Evolutionary conservation across 2,888 invertebrate species (phyloP).

Genomic region (Protodeltote pygarga): DNA sequence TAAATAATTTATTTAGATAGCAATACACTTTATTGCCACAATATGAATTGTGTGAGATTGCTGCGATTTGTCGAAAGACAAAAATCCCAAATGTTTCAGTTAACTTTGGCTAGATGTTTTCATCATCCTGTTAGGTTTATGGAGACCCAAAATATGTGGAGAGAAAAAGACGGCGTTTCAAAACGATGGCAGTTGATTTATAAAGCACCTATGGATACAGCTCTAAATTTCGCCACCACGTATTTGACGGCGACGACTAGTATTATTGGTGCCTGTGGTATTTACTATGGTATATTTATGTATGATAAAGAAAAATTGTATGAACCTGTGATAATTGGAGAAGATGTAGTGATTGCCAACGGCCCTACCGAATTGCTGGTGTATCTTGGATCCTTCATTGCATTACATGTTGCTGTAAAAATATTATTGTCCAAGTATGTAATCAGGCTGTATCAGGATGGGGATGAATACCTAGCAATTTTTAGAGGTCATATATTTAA

Average conservation of each 20-base stretch:
- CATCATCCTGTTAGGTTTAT: slow-evolving; percentile 70
- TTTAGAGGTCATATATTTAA: slow-evolving; percentile 72
- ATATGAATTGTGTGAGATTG: slow-evolving; percentile 67
- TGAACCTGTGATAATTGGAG: slow-evolving; percentile 68
- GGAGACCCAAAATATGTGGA: slow-evolving; percentile 72
- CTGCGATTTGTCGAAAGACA: slow-evolving; percentile 52
- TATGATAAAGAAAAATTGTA: slow-evolving; percentile 65
- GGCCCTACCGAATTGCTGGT: slow-evolving; percentile 69
- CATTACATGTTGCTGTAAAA: slow-evolving; percentile 71
- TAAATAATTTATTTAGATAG: not conserved
- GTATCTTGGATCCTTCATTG: slow-evolving; percentile 71
- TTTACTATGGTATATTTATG: slow-evolving; percentile 70
- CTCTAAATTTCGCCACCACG: slow-evolving; percentile 64
- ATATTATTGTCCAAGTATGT: slow-evolving; percentile 75
- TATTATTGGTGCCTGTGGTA: slow-evolving; percentile 51
- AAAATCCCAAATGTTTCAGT: slow-evolving; percentile 47
- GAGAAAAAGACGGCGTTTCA: slow-evolving; percentile 68
- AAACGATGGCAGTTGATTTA: slow-evolving; percentile 76
- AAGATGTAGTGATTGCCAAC: slow-evolving; percentile 73
- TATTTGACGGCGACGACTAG: slow-evolving; percentile 71
- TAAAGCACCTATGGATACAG: slow-evolving; percentile 77
- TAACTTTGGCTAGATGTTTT: slow-evolving; percentile 54
- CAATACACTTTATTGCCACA: slow-evolving; percentile 8
- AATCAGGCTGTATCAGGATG: slow-evolving; percentile 74
- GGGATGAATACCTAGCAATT: slow-evolving; percentile 77